Conservation (phyloP, 2,888 invertebrate genomes). For the Ecliptopera silaceata region DNA sequence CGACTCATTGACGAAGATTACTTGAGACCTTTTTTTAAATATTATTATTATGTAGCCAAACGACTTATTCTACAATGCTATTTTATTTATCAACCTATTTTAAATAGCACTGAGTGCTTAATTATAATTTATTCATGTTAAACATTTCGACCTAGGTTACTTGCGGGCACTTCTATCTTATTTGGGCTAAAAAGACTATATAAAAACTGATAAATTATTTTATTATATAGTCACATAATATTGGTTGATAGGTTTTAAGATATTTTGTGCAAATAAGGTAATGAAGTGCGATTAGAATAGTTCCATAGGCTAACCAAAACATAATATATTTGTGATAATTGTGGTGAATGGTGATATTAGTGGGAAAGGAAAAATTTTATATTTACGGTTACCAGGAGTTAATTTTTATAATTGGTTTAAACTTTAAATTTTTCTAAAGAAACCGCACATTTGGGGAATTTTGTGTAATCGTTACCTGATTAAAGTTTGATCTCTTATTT, state of each 20-base stretch:
- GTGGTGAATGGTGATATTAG: conserved; percentile 65
- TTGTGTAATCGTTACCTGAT: conserved; percentile 69
- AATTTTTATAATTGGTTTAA: conserved; percentile 38
- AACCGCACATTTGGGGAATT: conserved; percentile 20
- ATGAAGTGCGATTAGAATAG: conserved; percentile 13
- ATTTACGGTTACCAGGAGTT: conserved; percentile 42
- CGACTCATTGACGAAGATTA: neutral
- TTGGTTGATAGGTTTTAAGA: no score
- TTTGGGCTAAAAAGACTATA: no score
- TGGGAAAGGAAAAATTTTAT: conserved; percentile 52
- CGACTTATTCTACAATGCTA: neutral
- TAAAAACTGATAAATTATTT: neutral
- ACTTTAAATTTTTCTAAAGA: conserved; percentile 31
- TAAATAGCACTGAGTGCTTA: conserved; percentile 15
- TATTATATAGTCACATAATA: no score
- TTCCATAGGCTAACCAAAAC: conserved; percentile 28
- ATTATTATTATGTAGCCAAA: conserved; percentile 3
- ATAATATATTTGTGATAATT: conserved; percentile 52
- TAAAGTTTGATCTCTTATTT: conserved; percentile 79
- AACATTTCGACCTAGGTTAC: neutral
- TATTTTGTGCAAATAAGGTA: neutral
- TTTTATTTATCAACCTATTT: conserved; percentile 4
- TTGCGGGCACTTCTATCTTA: conserved; percentile 1
- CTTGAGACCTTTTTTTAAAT: neutral
- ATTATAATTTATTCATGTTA: conserved; percentile 7